Evolutionary conservation across 2,113 vertebrate genomes (phyloP).

Genomic region (Fregata magnificens): DNA sequence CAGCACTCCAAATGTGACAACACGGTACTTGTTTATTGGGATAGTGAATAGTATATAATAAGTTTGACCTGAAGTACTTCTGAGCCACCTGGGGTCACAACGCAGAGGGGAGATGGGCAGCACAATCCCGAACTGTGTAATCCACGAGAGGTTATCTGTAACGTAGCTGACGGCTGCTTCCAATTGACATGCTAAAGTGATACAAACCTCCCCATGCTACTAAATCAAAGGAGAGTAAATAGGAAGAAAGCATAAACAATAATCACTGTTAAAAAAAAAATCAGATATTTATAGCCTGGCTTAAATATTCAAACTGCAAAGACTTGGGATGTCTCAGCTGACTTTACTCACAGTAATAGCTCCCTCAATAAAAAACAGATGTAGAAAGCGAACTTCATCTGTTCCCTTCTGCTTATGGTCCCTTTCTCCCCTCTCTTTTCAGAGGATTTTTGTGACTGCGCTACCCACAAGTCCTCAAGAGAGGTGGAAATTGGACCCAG

Average conservation of each 20-base stretch:
- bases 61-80: conserved; percentile 68
- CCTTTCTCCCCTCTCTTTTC: not conserved
- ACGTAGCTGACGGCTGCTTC: not conserved
- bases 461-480: not conserved
- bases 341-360: conserved; percentile 60
- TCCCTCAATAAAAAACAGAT: conserved; percentile 69
- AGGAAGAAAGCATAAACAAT: conserved; percentile 56
- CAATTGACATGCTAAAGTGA: not conserved
- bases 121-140: not conserved
- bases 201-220: conserved; percentile 1
- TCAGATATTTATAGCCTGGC: conserved; percentile 50
- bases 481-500: not conserved
- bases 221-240: conserved; percentile 56
- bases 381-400: conserved; percentile 54
- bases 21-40: conserved; percentile 83
- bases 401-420: conserved; percentile 20
- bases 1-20: conserved; percentile 86
- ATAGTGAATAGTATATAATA: conserved; percentile 79
- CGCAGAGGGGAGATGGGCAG: not conserved
- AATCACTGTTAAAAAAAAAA: conserved; percentile 5
- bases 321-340: conserved; percentile 59
- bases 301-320: conserved; percentile 57
- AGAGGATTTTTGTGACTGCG: not conserved
- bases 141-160: not conserved
- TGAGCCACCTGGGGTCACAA: conserved; percentile 63